A percentile compares a stretch with the other conserved stretches of the same genome.
Conservation (phyloP, 2,888 invertebrate species). For the Tetragnatha montana region DNA sequence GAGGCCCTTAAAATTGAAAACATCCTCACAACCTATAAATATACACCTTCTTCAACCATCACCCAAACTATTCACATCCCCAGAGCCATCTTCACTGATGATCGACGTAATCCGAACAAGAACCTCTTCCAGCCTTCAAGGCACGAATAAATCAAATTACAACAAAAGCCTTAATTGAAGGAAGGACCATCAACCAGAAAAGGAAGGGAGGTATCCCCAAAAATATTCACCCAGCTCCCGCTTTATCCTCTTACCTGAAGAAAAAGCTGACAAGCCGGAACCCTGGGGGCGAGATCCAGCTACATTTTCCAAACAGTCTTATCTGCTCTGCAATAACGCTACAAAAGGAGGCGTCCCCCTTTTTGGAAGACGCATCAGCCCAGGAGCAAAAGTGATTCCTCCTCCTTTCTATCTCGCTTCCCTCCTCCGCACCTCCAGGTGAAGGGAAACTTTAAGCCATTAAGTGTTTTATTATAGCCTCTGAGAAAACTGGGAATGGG, state of each 20-base stretch:
- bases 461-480: slow-evolving; percentile 66
- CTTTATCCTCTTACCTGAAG: slow-evolving; percentile 37
- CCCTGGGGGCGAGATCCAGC: not conserved
- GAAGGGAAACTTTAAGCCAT: slow-evolving; percentile 56
- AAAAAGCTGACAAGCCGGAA: slow-evolving; percentile 20
- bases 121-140: not conserved
- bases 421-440: slow-evolving; percentile 26
- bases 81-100: not conserved
- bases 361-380: slow-evolving; percentile 38
- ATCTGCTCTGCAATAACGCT: slow-evolving; percentile 38
- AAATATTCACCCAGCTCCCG: not conserved
- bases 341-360: slow-evolving; percentile 43
- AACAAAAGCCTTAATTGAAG: slow-evolving; percentile 33
- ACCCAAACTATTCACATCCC: not conserved
- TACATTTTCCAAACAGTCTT: slow-evolving; percentile 36
- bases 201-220: not conserved
- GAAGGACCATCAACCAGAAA: not conserved
- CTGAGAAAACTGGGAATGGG: slow-evolving; percentile 56
- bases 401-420: slow-evolving; percentile 20
- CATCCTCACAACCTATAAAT: no score
- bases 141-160: slow-evolving; percentile 24
- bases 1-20: no score
- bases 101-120: not conserved
- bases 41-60: not conserved
- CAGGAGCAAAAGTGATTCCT: slow-evolving; percentile 53